Percentiles rank a stretch among this genome's conserved stretches.
Conservation (phyloP, 1,140 invertebrate species). For the Danaus melanippus region DNA sequence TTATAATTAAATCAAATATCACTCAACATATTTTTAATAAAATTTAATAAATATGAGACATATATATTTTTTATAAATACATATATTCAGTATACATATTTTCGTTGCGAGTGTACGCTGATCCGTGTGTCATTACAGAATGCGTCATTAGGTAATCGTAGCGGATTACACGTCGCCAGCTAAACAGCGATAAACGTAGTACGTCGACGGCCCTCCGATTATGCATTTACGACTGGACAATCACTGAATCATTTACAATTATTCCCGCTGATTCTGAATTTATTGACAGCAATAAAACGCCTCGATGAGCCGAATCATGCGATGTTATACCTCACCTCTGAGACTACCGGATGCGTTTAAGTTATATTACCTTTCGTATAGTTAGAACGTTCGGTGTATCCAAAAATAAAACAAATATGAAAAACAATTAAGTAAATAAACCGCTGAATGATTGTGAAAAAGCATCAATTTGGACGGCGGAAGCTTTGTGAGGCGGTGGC, state of each 20-base stretch:
- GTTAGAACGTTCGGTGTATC: too few relatives aligned
- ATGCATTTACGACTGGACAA: slow-evolving; percentile 40
- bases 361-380: neutral
- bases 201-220: slow-evolving; percentile 38
- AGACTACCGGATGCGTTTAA: slow-evolving; percentile 6
- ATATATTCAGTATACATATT: neutral
- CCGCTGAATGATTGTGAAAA: slow-evolving; percentile 34
- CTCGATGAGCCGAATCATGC: neutral
- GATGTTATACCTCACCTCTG: too few relatives aligned
- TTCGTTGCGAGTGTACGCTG: slow-evolving; percentile 8
- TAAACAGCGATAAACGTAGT: slow-evolving; percentile 58
- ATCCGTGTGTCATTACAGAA: slow-evolving; percentile 37
- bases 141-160: slow-evolving; percentile 54
- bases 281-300: neutral
- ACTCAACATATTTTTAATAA: too few relatives aligned
- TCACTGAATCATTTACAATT: slow-evolving; percentile 8
- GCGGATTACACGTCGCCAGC: slow-evolving; percentile 46
- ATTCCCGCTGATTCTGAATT: neutral
- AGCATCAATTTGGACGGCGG: slow-evolving; percentile 44
- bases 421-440: slow-evolving; percentile 40
- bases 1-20: too few relatives aligned
- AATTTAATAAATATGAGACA: too few relatives aligned
- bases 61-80: too few relatives aligned
- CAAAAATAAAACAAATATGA: too few relatives aligned
- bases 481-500: slow-evolving; percentile 40